Evolutionary conservation across 1,140 invertebrate genomes (phyloP).

Genomic region (Penaeus indicus): DNA sequence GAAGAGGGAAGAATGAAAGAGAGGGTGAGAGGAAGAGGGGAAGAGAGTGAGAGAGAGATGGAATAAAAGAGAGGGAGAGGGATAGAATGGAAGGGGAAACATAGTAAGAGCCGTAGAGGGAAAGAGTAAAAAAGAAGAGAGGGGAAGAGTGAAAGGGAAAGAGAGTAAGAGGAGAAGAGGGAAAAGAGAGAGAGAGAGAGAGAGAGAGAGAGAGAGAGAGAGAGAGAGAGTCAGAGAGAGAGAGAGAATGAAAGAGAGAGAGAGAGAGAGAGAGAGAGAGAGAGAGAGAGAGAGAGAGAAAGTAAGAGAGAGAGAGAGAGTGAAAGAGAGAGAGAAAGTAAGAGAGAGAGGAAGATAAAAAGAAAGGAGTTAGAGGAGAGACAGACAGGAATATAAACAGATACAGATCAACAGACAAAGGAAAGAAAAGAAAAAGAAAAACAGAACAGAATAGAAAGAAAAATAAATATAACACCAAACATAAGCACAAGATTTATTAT

Average conservation of each 20-base stretch:
- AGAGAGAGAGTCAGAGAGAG: too few species aligned
- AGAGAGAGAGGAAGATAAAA: too few species aligned
- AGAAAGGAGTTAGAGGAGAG: too few species aligned
- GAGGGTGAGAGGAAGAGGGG: not conserved
- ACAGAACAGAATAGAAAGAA: not conserved
- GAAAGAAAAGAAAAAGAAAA: not conserved
- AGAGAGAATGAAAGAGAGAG: too few species aligned
- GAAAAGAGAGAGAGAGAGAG: conserved; percentile 13
- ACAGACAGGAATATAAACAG: not conserved
- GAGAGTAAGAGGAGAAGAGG: not conserved
- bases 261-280: too few species aligned
- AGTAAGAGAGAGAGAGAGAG: too few species aligned
- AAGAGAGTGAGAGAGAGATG: conserved; percentile 18
- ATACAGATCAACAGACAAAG: not conserved
- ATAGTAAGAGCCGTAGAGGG: not conserved
- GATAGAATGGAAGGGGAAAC: not conserved
- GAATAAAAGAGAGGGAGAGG: conserved; percentile 12
- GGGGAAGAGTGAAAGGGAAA: not conserved
- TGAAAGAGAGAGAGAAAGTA: too few species aligned
- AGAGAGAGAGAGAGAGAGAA: too few species aligned
- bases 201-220: too few species aligned
- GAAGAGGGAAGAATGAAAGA: not conserved
- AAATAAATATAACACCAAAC: not conserved
- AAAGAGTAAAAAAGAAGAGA: not conserved
- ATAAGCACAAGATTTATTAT: not conserved